Evolutionary conservation across 2,113 vertebrate species (phyloP), one percentile per base, ranked within the genome.

Genomic region (Gasterosteus aculeatus): DNA sequence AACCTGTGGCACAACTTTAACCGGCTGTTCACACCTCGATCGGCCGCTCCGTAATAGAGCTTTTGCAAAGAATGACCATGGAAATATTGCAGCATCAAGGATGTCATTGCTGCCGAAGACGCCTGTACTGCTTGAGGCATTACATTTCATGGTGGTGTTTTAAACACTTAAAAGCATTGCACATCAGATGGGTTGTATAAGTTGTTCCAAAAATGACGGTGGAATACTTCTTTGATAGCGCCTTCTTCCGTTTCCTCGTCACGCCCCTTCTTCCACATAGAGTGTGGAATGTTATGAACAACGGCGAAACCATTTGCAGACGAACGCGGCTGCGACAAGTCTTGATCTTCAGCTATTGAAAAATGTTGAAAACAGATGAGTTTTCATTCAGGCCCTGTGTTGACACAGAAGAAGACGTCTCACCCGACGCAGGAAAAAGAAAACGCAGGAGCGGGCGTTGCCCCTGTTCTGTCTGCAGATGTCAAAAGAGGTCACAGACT

Each of bases 401-500:
- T 62, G 53, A 22, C 59, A 47, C 58, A 19, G 65, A 68, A 18
- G 7, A 56, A 41, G 10, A 62, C 42, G 15, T 47, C 71, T 69
- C 4, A 41, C 72, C 78, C 60, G 54, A 60, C 53, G 57, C 2
- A 38, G 7, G 7, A 38, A 38, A 38, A 14, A 19, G 54, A 54
- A 61, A 44, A 74, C 67, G 81, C 10, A 54, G 62, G 75, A 72
- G 59, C 59, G n/a, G 70, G 46, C 60, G 87, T 84, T 88, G 85
- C 33, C 81, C 82, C 19, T 58, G 29, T 87, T 89, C 38, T 72
- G 67, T 56, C 68, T 89, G 69, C 89, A 91, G 89, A 90, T 88
- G 89, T 90, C 72, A 83, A 92, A 91, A 61, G 84, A 88, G 91
- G 91, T 87, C 87, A 83, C 78, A 61, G 31, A 77, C 68, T 58